phyloP scores from a whole-genome alignment of 2,888 invertebrate genomes.

The Beris chalybata region DNA sequence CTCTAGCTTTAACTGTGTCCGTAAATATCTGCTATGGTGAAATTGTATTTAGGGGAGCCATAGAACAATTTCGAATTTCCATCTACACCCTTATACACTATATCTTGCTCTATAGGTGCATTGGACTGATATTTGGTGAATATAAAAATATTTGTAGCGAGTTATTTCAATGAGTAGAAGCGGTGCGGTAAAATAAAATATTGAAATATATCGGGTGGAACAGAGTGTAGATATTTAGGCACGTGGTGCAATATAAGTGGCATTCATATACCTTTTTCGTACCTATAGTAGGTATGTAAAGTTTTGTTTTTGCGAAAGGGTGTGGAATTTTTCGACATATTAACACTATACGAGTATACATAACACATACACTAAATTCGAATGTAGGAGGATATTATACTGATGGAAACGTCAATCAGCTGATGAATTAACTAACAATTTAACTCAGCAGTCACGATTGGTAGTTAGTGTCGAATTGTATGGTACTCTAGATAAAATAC shows the following conservation, averaged over 20 bases:
- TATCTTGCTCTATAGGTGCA: too few relatives aligned
- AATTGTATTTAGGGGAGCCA: neutral
- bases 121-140: too few relatives aligned
- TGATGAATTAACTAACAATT: neutral
- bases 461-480: too few relatives aligned
- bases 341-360: neutral
- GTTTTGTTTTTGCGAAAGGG: slow-evolving; percentile 26
- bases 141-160: too few relatives aligned
- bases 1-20: slow-evolving; percentile 1
- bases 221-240: slow-evolving; percentile 12
- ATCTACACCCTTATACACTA: too few relatives aligned
- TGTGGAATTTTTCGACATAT: slow-evolving; percentile 30
- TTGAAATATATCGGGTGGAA: slow-evolving; percentile 1
- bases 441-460: too few relatives aligned
- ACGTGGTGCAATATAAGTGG: slow-evolving; percentile 23
- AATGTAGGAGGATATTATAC: neutral
- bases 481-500: too few relatives aligned
- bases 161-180: too few relatives aligned
- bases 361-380: neutral
- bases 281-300: slow-evolving; percentile 15
- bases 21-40: slow-evolving; percentile 11
- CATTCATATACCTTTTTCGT: neutral
- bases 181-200: too few relatives aligned
- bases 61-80: too few relatives aligned
- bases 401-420: slow-evolving; percentile 22